These are phyloP conservation scores for Cyphomyrmex costatus DNA, from an alignment of 1,140 invertebrate species.

Conservation along the genomic window DNA sequence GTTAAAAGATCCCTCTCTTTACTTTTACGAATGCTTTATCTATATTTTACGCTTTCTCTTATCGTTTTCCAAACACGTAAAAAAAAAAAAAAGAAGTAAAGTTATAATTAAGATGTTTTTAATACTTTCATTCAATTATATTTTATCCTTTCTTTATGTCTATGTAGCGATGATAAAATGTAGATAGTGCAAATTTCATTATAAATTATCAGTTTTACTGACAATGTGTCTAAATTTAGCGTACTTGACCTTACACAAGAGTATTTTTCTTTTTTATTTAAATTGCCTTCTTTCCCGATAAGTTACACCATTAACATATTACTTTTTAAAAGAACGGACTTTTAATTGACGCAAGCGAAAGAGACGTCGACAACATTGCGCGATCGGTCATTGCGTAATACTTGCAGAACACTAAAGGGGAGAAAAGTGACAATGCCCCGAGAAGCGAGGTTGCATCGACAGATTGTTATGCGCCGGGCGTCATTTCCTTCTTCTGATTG, in stretches of 20 bases:
- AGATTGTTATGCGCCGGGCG: slow-evolving; percentile 52
- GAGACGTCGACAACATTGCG: slow-evolving; percentile 31
- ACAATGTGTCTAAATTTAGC: not conserved
- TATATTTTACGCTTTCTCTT: not conserved
- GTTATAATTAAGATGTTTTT: not conserved
- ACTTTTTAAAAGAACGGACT: not conserved
- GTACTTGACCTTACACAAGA: not conserved
- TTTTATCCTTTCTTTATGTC: not conserved
- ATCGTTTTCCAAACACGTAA: not conserved
- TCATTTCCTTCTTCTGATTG: slow-evolving; percentile 75
- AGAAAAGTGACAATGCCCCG: slow-evolving; percentile 46
- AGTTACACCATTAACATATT: not conserved
- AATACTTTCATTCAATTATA: not conserved
- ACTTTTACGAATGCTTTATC: not conserved
- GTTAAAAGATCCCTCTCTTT: not conserved
- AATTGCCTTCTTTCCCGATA: not conserved
- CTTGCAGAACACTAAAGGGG: slow-evolving; percentile 19
- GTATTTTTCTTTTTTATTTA: not conserved
- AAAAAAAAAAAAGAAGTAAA: not conserved
- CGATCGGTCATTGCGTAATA: slow-evolving; percentile 53
- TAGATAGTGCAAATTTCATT: slow-evolving; percentile 7
- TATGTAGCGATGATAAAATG: not conserved
- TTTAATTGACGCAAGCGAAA: slow-evolving; percentile 21
- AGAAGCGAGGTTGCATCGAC: slow-evolving; percentile 48
- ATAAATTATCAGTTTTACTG: slow-evolving; percentile 11